These are phyloP conservation scores for Clivina fossor DNA, from an alignment of 2,888 invertebrate species.

Conservation along the genomic window DNA sequence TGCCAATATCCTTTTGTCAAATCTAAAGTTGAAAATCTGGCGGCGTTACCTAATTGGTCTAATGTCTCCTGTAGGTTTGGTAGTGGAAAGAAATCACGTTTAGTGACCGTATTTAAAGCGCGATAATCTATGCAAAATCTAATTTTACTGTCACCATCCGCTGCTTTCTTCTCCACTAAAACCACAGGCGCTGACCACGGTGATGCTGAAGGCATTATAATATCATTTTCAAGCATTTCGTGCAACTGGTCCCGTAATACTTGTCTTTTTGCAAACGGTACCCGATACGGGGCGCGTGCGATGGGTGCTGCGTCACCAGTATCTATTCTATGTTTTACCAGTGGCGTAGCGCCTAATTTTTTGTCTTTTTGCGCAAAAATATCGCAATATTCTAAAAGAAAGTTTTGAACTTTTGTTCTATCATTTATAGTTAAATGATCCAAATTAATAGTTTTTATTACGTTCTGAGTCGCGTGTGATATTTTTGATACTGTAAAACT, in stretches of 20 bases:
- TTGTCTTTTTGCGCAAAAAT: constrained; percentile 18
- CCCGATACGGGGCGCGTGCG: constrained; percentile 29
- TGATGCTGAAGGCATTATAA: too few relatives aligned
- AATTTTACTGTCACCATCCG: constrained; percentile 35
- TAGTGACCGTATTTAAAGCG: constrained; percentile 43
- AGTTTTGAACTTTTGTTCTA: not conserved
- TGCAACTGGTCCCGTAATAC: too few relatives aligned
- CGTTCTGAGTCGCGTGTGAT: not conserved
- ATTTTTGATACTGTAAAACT: not conserved
- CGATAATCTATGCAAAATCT: constrained; percentile 44
- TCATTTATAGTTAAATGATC: constrained; percentile 7
- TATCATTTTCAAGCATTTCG: too few relatives aligned
- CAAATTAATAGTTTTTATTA: not conserved
- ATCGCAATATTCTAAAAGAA: constrained; percentile 12
- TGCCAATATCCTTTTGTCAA: constrained; percentile 46
- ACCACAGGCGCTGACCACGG: too few relatives aligned
- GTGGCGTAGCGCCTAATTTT: constrained; percentile 25
- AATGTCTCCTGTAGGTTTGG: constrained; percentile 45
- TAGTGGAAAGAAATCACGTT: constrained; percentile 44
- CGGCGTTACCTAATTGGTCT: constrained; percentile 40
- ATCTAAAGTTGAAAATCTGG: constrained; percentile 41
- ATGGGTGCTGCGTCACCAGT: constrained; percentile 7
- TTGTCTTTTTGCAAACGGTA: too few relatives aligned
- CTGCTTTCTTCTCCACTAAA: constrained; percentile 46
- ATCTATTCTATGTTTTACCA: constrained; percentile 16